These are phyloP conservation scores for Nasonia oneida DNA, from an alignment of 2,888 invertebrate species.

Conservation along the genomic window DNA sequence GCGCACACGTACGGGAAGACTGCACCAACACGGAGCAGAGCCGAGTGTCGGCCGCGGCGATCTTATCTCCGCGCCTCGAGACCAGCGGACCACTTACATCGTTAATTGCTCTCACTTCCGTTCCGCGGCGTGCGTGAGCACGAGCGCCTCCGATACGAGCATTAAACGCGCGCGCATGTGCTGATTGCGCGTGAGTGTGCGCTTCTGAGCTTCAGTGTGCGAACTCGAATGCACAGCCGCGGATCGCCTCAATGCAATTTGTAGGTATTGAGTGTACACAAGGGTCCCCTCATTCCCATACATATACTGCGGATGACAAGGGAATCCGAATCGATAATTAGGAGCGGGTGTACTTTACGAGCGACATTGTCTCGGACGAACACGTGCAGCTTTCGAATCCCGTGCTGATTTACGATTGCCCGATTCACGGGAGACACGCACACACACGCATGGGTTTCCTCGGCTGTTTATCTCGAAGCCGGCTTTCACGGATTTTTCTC, in stretches of 20 bases:
- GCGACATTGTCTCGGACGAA: background rate
- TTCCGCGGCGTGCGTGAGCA: conserved; percentile 69
- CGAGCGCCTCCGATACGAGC: conserved; percentile 58
- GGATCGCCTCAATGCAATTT: background rate
- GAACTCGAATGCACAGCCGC: background rate
- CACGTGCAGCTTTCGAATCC: conserved; percentile 33
- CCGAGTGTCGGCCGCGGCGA: conserved; percentile 65
- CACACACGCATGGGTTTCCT: background rate
- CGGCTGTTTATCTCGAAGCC: conserved; percentile 13
- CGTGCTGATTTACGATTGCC: conserved; percentile 31
- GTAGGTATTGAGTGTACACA: background rate
- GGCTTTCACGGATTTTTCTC: conserved; percentile 47
- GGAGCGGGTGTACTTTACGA: background rate
- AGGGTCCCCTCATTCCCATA: background rate
- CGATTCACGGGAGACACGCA: background rate
- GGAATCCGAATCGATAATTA: conserved; percentile 39
- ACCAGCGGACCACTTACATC: conserved; percentile 79
- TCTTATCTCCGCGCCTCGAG: conserved; percentile 73
- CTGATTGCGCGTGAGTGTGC: background rate
- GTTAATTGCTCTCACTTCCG: conserved; percentile 79
- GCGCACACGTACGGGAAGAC: conserved; percentile 19
- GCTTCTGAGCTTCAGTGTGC: background rate
- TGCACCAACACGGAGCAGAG: conserved; percentile 6
- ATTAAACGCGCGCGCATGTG: conserved; percentile 35
- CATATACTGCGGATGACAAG: background rate